These are phyloP conservation scores for Notoglanidium macrostoma DNA, from an alignment of 2,797 vertebrate species.

Conservation along the genomic window DNA sequence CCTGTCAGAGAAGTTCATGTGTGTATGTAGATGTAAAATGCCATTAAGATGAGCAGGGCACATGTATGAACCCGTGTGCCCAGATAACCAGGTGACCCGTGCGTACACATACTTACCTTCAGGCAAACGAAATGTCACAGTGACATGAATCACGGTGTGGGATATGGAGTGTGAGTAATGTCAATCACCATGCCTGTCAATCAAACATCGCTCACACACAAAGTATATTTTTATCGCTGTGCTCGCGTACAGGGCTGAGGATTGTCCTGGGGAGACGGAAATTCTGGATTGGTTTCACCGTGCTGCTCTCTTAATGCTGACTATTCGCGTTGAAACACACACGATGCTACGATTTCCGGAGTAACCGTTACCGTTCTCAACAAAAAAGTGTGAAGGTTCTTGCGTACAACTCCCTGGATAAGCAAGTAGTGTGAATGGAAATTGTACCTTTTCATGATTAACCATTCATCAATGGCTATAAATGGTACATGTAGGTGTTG, in stretches of 20 bases:
- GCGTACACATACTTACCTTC: constrained; percentile 23
- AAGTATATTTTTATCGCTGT: not conserved
- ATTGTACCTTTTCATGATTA: too few species aligned
- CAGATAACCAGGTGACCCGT: constrained; percentile 37
- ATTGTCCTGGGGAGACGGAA: not conserved
- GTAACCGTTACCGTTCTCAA: not conserved
- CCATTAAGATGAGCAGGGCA: constrained; percentile 25
- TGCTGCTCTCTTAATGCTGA: constrained; percentile 28
- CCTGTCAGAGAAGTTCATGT: constrained; percentile 23
- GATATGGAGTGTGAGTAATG: constrained; percentile 58
- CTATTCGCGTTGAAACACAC: not conserved
- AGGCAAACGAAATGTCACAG: constrained; percentile 49
- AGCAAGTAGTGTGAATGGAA: too few species aligned
- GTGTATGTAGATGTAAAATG: constrained; percentile 27
- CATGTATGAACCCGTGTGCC: constrained; percentile 3
- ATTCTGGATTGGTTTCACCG: constrained; percentile 12
- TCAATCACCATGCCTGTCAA: constrained; percentile 47
- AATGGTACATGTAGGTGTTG: not conserved
- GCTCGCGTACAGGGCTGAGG: not conserved
- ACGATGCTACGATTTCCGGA: not conserved
- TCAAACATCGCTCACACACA: constrained; percentile 40
- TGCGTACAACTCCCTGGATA: not conserved
- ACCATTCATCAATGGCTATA: not conserved
- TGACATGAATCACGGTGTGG: constrained; percentile 53
- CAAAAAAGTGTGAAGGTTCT: not conserved